Percentiles rank a stretch among this genome's conserved stretches.
Conservation (phyloP, 2,113 vertebrate species). For the Pantherophis guttatus region DNA sequence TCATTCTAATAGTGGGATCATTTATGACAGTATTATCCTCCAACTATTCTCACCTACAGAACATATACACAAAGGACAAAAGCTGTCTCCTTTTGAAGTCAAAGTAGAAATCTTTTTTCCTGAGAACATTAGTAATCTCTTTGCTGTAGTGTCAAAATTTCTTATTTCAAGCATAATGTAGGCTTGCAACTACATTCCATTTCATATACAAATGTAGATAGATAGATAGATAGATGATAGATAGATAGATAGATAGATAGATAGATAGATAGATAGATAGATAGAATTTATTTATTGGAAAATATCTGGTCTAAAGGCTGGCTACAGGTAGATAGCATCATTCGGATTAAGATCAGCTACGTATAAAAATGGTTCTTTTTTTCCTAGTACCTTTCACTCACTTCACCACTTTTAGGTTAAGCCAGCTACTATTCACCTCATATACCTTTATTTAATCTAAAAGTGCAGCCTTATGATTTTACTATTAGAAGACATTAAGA, state of each 20-base stretch:
- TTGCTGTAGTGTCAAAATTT: constrained; percentile 7
- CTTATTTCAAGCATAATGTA: constrained; percentile 25
- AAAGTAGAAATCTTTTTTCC: neutral
- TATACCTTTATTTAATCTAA: constrained; percentile 3
- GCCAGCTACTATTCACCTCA: constrained; percentile 18
- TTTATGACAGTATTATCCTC: constrained; percentile 2
- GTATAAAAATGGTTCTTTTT: neutral
- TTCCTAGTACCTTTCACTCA: constrained; percentile 12
- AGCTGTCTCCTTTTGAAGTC: neutral
- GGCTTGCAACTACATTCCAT: neutral
- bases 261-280: too few species aligned
- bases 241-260: too few species aligned
- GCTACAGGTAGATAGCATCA: neutral
- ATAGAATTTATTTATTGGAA: constrained; percentile 2
- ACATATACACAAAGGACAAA: neutral
- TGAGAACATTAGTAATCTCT: neutral
- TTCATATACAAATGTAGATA: neutral
- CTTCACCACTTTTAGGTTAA: constrained; percentile 3
- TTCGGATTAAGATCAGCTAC: constrained; percentile 3
- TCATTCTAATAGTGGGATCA: constrained; percentile 18
- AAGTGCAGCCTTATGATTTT: constrained; percentile 33
- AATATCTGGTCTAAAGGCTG: neutral
- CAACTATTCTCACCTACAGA: neutral
- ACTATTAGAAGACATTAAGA: constrained; percentile 10
- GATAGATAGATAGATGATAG: too few species aligned